Conservation (phyloP, 2,888 invertebrate species). For the Pherbina coryleti region DNA sequence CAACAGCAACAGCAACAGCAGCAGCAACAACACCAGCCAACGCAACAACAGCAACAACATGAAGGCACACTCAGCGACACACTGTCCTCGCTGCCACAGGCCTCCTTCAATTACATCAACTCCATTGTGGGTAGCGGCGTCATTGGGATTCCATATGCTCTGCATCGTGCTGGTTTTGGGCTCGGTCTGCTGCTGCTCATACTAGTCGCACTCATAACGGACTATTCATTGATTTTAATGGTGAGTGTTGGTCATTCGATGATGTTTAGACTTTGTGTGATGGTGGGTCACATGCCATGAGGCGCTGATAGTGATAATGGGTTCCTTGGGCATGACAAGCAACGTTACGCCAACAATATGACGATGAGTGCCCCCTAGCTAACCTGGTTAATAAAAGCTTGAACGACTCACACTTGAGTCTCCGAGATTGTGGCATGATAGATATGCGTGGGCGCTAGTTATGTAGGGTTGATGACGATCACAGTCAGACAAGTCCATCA, state of each 20-base stretch:
- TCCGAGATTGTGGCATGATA: neutral
- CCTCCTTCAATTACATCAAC: constrained; percentile 90
- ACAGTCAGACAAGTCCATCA: neutral
- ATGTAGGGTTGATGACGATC: neutral
- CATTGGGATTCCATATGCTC: constrained; percentile 86
- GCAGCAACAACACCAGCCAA: constrained; percentile 54
- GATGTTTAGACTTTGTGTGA: neutral
- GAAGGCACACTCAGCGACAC: constrained; percentile 68
- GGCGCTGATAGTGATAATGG: neutral
- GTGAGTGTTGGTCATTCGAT: constrained; percentile 70
- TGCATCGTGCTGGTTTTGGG: constrained; percentile 84
- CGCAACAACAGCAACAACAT: constrained; percentile 48
- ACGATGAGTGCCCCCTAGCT: neutral
- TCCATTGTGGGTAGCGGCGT: constrained; percentile 90
- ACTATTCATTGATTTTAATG: constrained; percentile 85
- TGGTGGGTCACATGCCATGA: no score
- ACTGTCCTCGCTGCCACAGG: constrained; percentile 78
- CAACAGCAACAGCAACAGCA: constrained; percentile 48
- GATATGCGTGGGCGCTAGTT: neutral
- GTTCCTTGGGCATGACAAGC: neutral
- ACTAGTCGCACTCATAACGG: constrained; percentile 81
- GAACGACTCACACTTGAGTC: neutral
- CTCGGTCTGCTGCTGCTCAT: constrained; percentile 79
- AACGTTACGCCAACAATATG: neutral
- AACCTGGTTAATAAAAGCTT: constrained; percentile 2